Evolutionary conservation across 2,113 vertebrate species (phyloP), one percentile per base, ranked within the genome.

Genomic region (Spea bombifrons): DNA sequence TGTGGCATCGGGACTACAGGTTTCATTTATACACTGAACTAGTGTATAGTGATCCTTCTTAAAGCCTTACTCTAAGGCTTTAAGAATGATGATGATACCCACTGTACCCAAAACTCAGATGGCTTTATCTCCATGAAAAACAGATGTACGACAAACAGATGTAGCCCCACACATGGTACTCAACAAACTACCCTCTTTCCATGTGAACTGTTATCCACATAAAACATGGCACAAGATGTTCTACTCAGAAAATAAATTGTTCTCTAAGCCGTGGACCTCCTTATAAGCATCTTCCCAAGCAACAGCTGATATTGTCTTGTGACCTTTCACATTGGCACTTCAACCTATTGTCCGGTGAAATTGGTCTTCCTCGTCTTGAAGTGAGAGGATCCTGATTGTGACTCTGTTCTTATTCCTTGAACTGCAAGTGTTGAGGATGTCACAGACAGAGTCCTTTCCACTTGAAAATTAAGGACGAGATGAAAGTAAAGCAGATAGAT

Each of bases 261-360:
- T 3, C 85, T 86, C 84, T 86, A 72, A 15, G 61, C 67, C 67
- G 13, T 82, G 68, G 55, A n/a, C 82, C 44, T 72, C 85, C 87
- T 83, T 79, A 81, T 84, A 1, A 0, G 80, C 80, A 83, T 78
- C 82, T 73, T 75, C 75, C 61, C 0, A n/a, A 81, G 81, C 81
- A 81, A 82, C 71, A 84, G 82, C 65, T 52, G 85, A 87, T 79
- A 48, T 44, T 49, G 68, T 81, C 82, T 73, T 61, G 84, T 87
- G 87, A 90, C 86, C 88, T 89, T 89, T 88, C 87, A 86, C 90
- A 9, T 69, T 3, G 63, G 75, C 82, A 86, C 89, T 89, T 86
- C 82, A 88, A 81, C 80, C 86, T 84, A 89, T 90, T 91, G 88
- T 91, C 82, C 63, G 15, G 68, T n/a, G 82, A 82, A 78, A 86